These are phyloP conservation scores for Anthopleura xanthogrammica DNA, from an alignment of 92 coral and sea anemone genomes.

Conservation along the genomic window DNA sequence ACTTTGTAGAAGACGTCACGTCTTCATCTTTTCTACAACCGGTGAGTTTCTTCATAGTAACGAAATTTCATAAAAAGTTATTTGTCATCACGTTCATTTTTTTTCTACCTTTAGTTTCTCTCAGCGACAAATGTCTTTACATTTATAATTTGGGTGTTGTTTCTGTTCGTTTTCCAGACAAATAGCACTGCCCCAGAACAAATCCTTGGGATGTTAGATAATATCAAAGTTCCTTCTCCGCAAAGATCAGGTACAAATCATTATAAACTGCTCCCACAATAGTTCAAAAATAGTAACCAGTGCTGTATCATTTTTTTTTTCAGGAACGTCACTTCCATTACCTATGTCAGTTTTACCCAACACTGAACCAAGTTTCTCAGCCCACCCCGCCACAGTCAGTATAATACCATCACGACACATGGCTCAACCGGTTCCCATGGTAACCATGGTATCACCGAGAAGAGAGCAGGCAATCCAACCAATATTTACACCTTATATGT, in stretches of 20 bases:
- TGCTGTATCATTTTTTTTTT: not conserved
- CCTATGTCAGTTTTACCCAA: conserved; percentile 22
- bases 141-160: not conserved
- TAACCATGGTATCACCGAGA: conserved; percentile 9
- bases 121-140: too few species aligned
- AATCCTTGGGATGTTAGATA: conserved; percentile 58
- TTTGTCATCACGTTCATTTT: not conserved
- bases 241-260: conserved; percentile 13
- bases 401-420: conserved; percentile 19
- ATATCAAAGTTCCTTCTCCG: conserved; percentile 26
- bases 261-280: not conserved
- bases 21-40: conserved; percentile 70
- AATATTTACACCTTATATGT: conserved; percentile 37
- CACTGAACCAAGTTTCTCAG: not conserved
- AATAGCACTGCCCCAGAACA: conserved; percentile 65
- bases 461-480: conserved; percentile 26
- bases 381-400: conserved; percentile 2
- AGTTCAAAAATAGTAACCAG: not conserved
- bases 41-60: conserved; percentile 37
- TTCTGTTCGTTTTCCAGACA: conserved; percentile 28
- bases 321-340: conserved; percentile 9
- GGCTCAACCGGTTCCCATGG: conserved; percentile 22
- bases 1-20: conserved; percentile 67
- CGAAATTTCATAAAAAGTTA: too few species aligned
- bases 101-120: too few species aligned